Evolutionary conservation across 2,888 invertebrate genomes (phyloP), one percentile per base, ranked within the genome.

Genomic region (Cybosia mesomella): DNA sequence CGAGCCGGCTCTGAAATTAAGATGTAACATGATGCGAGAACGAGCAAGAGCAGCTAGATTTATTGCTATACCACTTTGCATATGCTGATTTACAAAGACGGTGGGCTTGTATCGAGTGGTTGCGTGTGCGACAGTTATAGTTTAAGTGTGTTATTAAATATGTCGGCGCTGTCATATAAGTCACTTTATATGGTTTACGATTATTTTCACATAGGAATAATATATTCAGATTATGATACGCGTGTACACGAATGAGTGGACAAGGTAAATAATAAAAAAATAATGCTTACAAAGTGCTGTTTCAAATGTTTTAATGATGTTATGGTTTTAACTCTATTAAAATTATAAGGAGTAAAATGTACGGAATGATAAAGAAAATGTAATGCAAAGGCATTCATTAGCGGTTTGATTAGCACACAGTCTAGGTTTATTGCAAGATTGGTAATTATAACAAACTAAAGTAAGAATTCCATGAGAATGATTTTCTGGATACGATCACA

Each of bases 11-110:
- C 92, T 93, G 94, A 95, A 95, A 95, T 95, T 95, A 95, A 95
- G 95, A 95, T 95, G 95, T 95, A 95, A 95, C 95, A 95, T 95
- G 95, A 95, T 95, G 95, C 95, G 95, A 94, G 95, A 95, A 95
- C 95, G 95, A 95, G 95, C 95, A 94, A 95, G 94, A 94, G 91
- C 95, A 87, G 90, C 91, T 92, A 95, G 95, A 95, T 95, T 95
- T 95, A 95, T 95, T 94, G 92, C 95, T 93, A 92, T 94, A 94
- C 95, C 95, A 95, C 95, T 95, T 95, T 95, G 95, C 95, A 95
- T 95, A 95, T 95, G 95, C 95, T 95, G 95, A 95, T 95, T 95
- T 95, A 95, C 95, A 95, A 95, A 95, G 94, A 92, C 90, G 87
- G 82, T 75, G 87, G 88, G 85, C 73, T 80, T 85, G 75, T 80